These are phyloP conservation scores for Cerceris rybyensis DNA, from an alignment of 2,888 invertebrate genomes.

Conservation along the genomic window DNA sequence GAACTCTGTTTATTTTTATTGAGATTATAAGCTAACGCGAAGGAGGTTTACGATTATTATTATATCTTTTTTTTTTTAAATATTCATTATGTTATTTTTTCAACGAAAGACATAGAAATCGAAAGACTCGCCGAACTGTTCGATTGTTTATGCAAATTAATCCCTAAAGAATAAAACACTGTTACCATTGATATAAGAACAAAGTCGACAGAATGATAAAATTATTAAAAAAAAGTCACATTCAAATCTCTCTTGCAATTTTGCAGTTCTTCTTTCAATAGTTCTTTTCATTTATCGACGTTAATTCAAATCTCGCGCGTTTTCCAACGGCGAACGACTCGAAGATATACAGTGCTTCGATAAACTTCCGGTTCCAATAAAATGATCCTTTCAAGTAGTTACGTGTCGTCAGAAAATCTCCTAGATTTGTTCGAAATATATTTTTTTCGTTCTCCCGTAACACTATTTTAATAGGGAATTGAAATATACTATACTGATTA, in stretches of 20 bases:
- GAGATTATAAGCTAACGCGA: constrained; percentile 31
- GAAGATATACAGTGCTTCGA: constrained; percentile 21
- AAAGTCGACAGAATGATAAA: too few relatives aligned
- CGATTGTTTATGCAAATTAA: not conserved
- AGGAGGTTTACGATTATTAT: constrained; percentile 8
- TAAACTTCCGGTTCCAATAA: constrained; percentile 1
- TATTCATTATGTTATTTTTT: constrained; percentile 2
- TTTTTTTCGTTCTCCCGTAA: constrained; percentile 26
- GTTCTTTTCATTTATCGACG: not conserved
- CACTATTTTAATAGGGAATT: constrained; percentile 53
- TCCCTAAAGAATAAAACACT: too few relatives aligned
- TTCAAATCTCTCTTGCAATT: too few relatives aligned
- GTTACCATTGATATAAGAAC: too few relatives aligned
- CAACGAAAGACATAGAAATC: not conserved
- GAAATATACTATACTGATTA: constrained; percentile 50
- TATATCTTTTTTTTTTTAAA: not conserved
- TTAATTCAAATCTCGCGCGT: constrained; percentile 5
- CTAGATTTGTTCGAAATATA: constrained; percentile 25
- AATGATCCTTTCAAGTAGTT: constrained; percentile 19
- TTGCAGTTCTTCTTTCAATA: too few relatives aligned
- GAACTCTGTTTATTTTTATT: constrained; percentile 31
- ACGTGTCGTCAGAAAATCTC: constrained; percentile 19
- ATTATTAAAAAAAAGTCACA: too few relatives aligned
- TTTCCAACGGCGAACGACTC: not conserved
- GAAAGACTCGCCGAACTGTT: not conserved